Base-by-base conservation (phyloP, 2,797 vertebrate genomes). In the Steatocranus sp. region DNA sequence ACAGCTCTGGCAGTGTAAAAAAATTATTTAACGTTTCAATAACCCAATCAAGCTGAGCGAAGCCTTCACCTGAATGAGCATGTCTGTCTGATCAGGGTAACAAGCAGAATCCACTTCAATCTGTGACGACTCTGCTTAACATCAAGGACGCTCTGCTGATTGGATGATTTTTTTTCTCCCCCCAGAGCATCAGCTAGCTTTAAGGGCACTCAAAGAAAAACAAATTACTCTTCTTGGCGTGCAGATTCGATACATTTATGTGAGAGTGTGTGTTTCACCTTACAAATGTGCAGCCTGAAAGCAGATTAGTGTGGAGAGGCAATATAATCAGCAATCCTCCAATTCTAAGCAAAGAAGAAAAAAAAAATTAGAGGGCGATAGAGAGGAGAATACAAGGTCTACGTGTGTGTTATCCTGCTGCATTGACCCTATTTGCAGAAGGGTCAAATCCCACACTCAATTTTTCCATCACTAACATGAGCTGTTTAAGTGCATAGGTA, bases 201-300 rank as follows among this genome's bases (percentile, higher is more conserved):
- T 86, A 51, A 83, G 61, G 49, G 75, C 80, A n/a, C 83, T 89
- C 54, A 86, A 84, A 87, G 76, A 84, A 85, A 87, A 89, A 88
- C 49, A 85, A 89, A 88, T 79, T 70, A 77, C 50, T 82, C 50
- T 41, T 75, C 32, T 17, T 23, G n/a, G 76, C 1, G 3, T 54
- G 43, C 41, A 43, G 38, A 11, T 66, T 61, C 43, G 27, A 73
- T 70, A 51, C 36, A 50, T 74, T 53, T 34, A 49, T 77, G 58
- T 23, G 43, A 58, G 23, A 76, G 53, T 74, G 43, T 27, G 78
- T 30, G 48, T 74, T 81, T 86, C 11, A 18, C 83, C 70, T 70
- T 78, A 58, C 50, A 78, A 84, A 83, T 20, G 86, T 86, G 89
- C 89, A 76, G 79, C 83, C 73, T 86, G 81, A 78, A 84, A 92